A percentile compares a stretch with the other conserved stretches of the same genome.
These are phyloP conservation scores for Chrysina gloriosa DNA, from an alignment of 2,888 invertebrate species.

Conservation along the genomic window DNA sequence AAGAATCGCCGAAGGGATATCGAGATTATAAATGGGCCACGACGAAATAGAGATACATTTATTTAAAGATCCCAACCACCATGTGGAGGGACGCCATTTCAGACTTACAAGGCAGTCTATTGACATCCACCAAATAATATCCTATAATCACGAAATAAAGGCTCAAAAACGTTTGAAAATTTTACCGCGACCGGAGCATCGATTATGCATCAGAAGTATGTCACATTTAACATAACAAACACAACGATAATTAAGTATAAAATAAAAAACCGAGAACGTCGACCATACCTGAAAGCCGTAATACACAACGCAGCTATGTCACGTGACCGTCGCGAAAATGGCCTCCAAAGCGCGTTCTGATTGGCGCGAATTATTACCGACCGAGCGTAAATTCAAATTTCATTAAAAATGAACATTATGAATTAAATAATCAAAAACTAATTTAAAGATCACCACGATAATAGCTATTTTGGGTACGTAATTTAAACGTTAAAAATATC, in stretches of 20 bases:
- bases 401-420: slow-evolving; percentile 35
- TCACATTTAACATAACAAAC: slow-evolving; percentile 45
- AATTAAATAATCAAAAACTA: background rate
- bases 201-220: slow-evolving; percentile 20
- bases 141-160: slow-evolving; percentile 13
- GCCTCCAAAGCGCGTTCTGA: slow-evolving; percentile 47
- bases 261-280: slow-evolving; percentile 56
- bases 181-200: background rate
- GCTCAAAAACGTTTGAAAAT: slow-evolving; percentile 16
- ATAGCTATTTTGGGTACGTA: background rate
- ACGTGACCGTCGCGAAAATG: slow-evolving; percentile 60
- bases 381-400: slow-evolving; percentile 33
- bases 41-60: slow-evolving; percentile 24
- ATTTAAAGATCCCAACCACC: slow-evolving; percentile 63
- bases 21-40: background rate
- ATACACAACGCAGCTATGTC: slow-evolving; percentile 63
- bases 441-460: background rate
- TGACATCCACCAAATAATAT: slow-evolving; percentile 64
- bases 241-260: slow-evolving; percentile 45
- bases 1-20: slow-evolving; percentile 1
- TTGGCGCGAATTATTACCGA: slow-evolving; percentile 43
- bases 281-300: slow-evolving; percentile 63
- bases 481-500: background rate
- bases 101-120: slow-evolving; percentile 73
- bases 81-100: slow-evolving; percentile 83